Percentiles rank a stretch among this genome's conserved stretches.
Conservation (phyloP, 30 jellyfish, hydroid and myxozoan species). For the Turritopsis rubra region DNA sequence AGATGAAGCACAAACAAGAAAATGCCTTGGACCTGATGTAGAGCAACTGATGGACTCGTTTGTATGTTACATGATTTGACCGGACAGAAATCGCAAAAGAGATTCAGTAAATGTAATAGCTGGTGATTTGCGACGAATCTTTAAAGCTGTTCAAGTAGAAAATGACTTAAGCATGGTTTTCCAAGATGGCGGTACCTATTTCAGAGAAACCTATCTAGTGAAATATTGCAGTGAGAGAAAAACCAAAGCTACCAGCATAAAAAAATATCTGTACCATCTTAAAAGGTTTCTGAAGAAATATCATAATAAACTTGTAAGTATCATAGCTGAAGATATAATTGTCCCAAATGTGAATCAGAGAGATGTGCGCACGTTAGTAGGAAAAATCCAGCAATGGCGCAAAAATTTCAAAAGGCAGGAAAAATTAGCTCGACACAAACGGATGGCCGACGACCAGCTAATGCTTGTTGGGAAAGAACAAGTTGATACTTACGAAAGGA, state of each 20-base stretch:
- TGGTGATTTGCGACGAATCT: conserved; percentile 3
- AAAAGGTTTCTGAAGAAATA: background rate
- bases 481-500: background rate
- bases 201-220: background rate
- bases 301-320: background rate
- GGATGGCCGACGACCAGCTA: background rate
- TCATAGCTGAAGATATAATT: background rate
- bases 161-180: background rate
- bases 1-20: too few species aligned
- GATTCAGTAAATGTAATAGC: background rate
- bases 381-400: conserved; percentile 8
- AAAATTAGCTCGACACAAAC: background rate
- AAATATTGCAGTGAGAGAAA: background rate
- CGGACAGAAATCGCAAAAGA: background rate
- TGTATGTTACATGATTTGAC: conserved; percentile 4
- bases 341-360: background rate
- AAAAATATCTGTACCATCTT: background rate
- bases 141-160: background rate
- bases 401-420: conserved; percentile 8
- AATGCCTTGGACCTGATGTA: conserved; percentile 1
- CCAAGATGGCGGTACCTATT: background rate
- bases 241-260: conserved; percentile 6
- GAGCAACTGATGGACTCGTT: background rate
- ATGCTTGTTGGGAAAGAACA: conserved; percentile 7
- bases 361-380: background rate